Percentiles rank a stretch among this genome's conserved stretches.
Conservation (phyloP, 2,113 vertebrate genomes). For the Aphelocoma coerulescens region DNA sequence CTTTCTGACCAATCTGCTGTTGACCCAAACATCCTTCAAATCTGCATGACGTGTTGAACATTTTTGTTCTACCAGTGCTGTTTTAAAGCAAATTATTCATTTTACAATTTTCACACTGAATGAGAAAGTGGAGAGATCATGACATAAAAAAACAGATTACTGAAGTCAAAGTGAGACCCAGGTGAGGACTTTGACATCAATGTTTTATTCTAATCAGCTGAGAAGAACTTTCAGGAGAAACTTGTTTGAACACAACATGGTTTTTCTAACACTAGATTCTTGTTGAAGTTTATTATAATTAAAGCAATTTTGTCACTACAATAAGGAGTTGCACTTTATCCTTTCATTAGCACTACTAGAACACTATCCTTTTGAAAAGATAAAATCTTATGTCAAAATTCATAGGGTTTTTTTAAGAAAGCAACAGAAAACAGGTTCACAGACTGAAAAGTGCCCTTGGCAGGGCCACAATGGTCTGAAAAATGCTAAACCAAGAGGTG, state of each 20-base stretch:
- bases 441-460: background rate
- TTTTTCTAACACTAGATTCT: background rate
- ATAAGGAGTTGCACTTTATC: background rate
- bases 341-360: background rate
- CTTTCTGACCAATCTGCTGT: background rate
- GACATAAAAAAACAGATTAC: background rate
- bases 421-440: background rate
- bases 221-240: background rate
- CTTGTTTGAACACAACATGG: accelerated
- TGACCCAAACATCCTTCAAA: background rate
- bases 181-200: background rate
- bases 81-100: background rate
- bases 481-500: background rate
- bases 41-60: accelerated
- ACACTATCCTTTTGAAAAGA: background rate
- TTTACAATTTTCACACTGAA: background rate
- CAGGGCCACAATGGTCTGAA: background rate
- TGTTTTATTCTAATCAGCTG: background rate
- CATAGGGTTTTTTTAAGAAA: background rate
- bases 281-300: background rate
- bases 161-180: background rate
- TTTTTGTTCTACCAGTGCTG: background rate
- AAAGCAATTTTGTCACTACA: background rate
- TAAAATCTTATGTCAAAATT: background rate
- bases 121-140: background rate